Conservation (phyloP, 2,797 vertebrate species). For the Microcaecilia unicolor region DNA sequence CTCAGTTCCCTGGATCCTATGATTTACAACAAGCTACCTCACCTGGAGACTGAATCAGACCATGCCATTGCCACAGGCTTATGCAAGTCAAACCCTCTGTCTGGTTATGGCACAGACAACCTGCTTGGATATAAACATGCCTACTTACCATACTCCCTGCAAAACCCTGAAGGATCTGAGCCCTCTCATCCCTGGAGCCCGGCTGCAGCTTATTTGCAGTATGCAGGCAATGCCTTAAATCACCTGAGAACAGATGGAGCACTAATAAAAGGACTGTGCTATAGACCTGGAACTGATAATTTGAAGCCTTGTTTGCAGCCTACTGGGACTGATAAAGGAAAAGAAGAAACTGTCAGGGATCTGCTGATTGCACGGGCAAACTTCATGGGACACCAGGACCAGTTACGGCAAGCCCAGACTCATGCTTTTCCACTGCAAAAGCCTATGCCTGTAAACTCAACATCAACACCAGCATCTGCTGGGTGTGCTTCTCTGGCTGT, state of each 20-base stretch:
- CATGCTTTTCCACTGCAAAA: constrained; percentile 23
- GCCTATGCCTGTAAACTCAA: constrained; percentile 20
- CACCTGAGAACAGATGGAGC: constrained; percentile 39
- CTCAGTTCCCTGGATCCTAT: constrained; percentile 45
- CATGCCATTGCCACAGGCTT: constrained; percentile 21
- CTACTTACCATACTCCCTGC: constrained; percentile 62
- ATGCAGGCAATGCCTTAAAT: constrained; percentile 32
- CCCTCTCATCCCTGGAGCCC: constrained; percentile 49
- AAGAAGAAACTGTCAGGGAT: constrained; percentile 29
- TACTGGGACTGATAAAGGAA: constrained; percentile 12
- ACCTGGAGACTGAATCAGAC: constrained; percentile 37
- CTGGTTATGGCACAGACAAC: constrained; percentile 36
- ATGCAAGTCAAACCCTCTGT: constrained; percentile 34
- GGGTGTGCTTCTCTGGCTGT: constrained; percentile 52
- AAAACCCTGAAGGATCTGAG: constrained; percentile 38
- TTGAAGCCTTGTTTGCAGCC: not conserved
- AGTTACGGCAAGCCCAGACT: constrained; percentile 11
- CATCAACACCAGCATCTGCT: constrained; percentile 23
- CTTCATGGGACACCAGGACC: constrained; percentile 36
- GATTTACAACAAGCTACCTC: constrained; percentile 61
- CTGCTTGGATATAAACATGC: constrained; percentile 55
- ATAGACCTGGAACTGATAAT: constrained; percentile 43
- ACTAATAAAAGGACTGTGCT: constrained; percentile 38
- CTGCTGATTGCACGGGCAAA: constrained; percentile 23
- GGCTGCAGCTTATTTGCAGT: constrained; percentile 29